These are phyloP conservation scores for Siniperca scherzeri DNA, from an alignment of 2,797 vertebrate genomes.

Conservation along the genomic window DNA sequence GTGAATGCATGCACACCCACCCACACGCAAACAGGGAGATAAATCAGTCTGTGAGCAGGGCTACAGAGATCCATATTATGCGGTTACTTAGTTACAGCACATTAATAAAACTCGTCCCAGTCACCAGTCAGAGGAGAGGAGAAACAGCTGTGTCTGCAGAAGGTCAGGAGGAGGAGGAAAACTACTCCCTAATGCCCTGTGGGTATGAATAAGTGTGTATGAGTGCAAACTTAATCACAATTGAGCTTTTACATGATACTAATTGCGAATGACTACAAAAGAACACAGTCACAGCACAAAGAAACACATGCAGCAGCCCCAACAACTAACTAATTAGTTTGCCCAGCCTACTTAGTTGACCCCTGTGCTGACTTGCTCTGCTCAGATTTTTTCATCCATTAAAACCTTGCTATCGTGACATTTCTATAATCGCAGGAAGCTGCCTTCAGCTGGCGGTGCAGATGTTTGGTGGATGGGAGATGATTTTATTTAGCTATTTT, in stretches of 20 bases:
- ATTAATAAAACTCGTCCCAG: conserved; percentile 77
- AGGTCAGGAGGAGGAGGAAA: conserved; percentile 75
- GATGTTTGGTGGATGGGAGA: conserved; percentile 59
- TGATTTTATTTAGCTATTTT: conserved; percentile 48
- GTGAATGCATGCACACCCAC: conserved; percentile 52
- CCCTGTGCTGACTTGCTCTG: conserved; percentile 18
- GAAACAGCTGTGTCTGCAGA: conserved; percentile 73
- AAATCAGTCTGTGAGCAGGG: conserved; percentile 74
- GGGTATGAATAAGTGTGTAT: conserved; percentile 30
- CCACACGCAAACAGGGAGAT: conserved; percentile 56
- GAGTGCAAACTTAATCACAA: conserved; percentile 39
- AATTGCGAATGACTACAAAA: conserved; percentile 34
- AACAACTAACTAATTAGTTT: conserved; percentile 43
- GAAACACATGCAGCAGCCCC: conserved; percentile 50
- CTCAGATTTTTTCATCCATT: conserved; percentile 43
- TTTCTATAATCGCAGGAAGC: conserved; percentile 68
- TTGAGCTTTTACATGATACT: conserved; percentile 41
- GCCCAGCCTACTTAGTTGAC: conserved; percentile 45
- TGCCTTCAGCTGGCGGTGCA: conserved; percentile 64
- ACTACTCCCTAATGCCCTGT: conserved; percentile 59
- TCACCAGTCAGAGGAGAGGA: conserved; percentile 71
- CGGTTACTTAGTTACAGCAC: conserved; percentile 83
- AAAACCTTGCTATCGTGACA: conserved; percentile 27
- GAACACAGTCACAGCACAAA: conserved; percentile 31
- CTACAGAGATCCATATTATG: conserved; percentile 78